These are phyloP conservation scores for Noturus placidus DNA, from an alignment of 2,113 vertebrate species.

Conservation along the genomic window DNA sequence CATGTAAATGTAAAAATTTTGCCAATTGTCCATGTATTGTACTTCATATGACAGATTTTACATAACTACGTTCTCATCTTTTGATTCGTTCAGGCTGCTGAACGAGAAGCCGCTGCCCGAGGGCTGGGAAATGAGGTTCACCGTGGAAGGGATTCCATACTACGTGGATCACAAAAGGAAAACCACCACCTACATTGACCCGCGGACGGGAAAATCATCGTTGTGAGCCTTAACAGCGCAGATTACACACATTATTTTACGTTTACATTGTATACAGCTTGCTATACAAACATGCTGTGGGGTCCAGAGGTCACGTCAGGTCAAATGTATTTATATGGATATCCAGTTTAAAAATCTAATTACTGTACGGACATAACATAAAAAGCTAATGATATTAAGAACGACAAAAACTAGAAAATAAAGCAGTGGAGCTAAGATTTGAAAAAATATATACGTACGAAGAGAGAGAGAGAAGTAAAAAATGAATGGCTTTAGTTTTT, in stretches of 20 bases:
- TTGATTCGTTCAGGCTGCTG: slow-evolving; percentile 74
- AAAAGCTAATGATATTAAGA: neutral
- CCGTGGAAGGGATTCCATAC: slow-evolving; percentile 94
- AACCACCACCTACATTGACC: slow-evolving; percentile 96
- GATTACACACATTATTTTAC: neutral
- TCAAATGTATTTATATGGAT: neutral
- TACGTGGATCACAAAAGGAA: slow-evolving; percentile 96
- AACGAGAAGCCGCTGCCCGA: slow-evolving; percentile 97
- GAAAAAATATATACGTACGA: too few relatives aligned
- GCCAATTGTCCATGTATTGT: neutral
- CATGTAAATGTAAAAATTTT: neutral
- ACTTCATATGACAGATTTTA: neutral
- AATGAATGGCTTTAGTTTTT: too few relatives aligned
- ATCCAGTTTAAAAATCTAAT: neutral
- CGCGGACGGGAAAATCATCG: slow-evolving; percentile 95
- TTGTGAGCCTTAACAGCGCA: slow-evolving; percentile 76
- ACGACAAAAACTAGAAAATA: neutral
- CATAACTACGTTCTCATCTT: neutral
- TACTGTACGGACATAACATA: neutral
- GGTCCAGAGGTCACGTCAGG: neutral
- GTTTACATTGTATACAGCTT: neutral
- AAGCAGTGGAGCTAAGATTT: too few relatives aligned
- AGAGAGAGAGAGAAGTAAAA: too few relatives aligned
- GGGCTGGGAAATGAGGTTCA: slow-evolving; percentile 99
- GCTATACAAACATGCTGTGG: neutral